phyloP scores from a whole-genome alignment of 2,113 vertebrate species.

The Gavialis gangeticus region DNA sequence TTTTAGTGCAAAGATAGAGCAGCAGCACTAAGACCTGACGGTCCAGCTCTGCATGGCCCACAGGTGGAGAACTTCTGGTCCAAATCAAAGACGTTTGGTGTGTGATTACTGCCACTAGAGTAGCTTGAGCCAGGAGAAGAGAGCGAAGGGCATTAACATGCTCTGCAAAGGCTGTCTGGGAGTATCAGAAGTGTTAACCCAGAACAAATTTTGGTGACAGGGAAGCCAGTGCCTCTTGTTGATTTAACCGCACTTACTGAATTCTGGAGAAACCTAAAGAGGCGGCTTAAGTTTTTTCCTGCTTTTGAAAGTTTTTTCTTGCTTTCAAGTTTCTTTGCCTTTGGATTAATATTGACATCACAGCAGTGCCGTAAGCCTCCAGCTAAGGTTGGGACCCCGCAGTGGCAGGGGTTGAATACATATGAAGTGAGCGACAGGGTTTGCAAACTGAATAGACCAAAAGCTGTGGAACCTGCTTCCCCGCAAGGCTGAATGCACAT shows the following conservation, averaged over 20 bases:
- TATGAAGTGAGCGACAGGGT: background rate
- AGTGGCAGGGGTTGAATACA: background rate
- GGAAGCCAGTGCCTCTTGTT: background rate
- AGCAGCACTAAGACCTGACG: background rate
- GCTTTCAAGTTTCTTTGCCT: background rate
- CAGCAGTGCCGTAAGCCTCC: background rate
- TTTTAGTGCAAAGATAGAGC: rapidly evolving
- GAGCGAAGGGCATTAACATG: background rate
- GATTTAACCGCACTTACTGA: background rate
- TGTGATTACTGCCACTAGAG: background rate
- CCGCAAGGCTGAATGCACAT: no score
- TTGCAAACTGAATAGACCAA: background rate
- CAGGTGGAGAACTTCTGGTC: background rate
- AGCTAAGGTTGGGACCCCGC: background rate
- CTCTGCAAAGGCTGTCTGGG: background rate
- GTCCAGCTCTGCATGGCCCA: background rate
- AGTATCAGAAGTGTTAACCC: background rate
- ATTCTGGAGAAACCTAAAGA: background rate
- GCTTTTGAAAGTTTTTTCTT: background rate
- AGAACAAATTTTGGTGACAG: background rate
- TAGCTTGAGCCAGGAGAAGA: rapidly evolving
- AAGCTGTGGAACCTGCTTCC: background rate
- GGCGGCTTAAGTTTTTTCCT: background rate
- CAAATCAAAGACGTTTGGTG: background rate
- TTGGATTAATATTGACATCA: background rate